Base-by-base conservation (phyloP, 2,888 invertebrate genomes). In the Drosophila stalkeri region DNA sequence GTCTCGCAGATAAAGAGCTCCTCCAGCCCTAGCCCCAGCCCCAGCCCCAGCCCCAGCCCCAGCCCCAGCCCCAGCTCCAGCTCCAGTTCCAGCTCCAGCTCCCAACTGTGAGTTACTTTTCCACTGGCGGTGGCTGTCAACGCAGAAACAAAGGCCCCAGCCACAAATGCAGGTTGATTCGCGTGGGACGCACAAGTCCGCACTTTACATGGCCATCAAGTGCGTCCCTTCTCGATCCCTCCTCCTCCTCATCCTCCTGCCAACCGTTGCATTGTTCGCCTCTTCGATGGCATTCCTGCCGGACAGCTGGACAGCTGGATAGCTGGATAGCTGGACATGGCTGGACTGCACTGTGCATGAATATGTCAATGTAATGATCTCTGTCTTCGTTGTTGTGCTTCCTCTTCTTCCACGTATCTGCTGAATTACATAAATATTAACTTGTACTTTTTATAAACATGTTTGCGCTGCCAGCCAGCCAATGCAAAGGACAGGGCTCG, bases 301-400 rank as follows among this genome's bases (percentile, higher is more conserved):
- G 54, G 54, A 54, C 52, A 23, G 33, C 18, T 12, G 51, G 63
- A 70, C 65, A 47, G 46, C 9, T 33, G 35, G 37, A 52, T 64
- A 47, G 46, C 9, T 33, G 35, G 37, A 52, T 64, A 46, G 52
- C 14, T 43, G 37, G 41, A 54, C 75, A 59, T 39, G 64, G 47
- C 59, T 55, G n/a, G 39, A 8, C 54, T n/a, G 70, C 68, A 80
- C n/a, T 77, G 75, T 54, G 80, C 86, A 86, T 90, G 85, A 90
- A 86, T 89, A 90, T 86, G 90, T 86, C 89, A 89, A 85, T 90
- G 84, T 90, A 85, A 85, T 85, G 90, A 90, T 85, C 89, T 78
- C 86, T 78, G 62, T 52, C 49, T 51, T 71, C 60, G 57, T 79
- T 73, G 74, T 81, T 73, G 69, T 72, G 61, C 56, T 64, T 72